Evolutionary conservation across 1,140 invertebrate species (phyloP).

Genomic region (Hesperophylax magnus): DNA sequence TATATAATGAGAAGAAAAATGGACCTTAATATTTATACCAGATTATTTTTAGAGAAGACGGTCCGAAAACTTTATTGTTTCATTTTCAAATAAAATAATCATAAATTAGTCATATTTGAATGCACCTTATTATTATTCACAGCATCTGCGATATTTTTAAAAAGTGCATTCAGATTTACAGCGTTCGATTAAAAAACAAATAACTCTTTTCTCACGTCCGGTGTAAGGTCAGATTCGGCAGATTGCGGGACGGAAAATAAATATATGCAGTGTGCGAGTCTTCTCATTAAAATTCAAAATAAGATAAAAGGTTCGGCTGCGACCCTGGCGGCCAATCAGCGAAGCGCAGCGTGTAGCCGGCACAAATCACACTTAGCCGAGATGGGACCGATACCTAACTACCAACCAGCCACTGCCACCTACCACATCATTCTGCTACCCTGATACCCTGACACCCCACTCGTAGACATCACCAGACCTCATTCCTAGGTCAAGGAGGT

Average conservation of each 20-base stretch:
- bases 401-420: too few species aligned
- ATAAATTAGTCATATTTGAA: too few species aligned
- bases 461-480: too few species aligned
- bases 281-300: conserved; percentile 55
- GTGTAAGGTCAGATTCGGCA: conserved; percentile 1
- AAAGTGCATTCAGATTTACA: conserved; percentile 14
- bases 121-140: too few species aligned
- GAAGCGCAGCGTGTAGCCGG: conserved; percentile 50
- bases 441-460: too few species aligned
- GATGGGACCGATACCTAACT: not conserved
- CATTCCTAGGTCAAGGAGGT: too few species aligned
- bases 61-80: too few species aligned
- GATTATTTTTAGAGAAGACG: too few species aligned
- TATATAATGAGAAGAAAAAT: too few species aligned
- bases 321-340: conserved; percentile 51
- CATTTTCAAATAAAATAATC: too few species aligned
- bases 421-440: too few species aligned
- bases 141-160: not conserved
- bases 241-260: conserved; percentile 43
- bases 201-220: conserved; percentile 28
- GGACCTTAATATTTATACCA: too few species aligned
- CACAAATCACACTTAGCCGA: conserved; percentile 51
- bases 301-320: conserved; percentile 48
- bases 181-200: conserved; percentile 31
- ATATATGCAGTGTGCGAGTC: conserved; percentile 45